These are phyloP conservation scores for Anoplopoma fimbria DNA, from an alignment of 2,113 vertebrate genomes.

Conservation along the genomic window DNA sequence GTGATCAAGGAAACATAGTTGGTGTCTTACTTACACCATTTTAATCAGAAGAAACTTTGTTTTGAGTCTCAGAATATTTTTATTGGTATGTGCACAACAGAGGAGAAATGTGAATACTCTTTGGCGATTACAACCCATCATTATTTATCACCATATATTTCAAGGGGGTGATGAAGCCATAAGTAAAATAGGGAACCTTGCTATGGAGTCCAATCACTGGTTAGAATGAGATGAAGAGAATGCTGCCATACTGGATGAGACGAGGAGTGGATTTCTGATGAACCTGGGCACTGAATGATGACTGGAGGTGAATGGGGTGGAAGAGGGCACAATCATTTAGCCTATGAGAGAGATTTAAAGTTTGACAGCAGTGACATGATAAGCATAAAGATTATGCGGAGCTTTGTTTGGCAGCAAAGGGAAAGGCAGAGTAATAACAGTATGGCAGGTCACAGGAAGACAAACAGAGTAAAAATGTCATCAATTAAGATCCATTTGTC, in stretches of 20 bases:
- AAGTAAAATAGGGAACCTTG: not conserved
- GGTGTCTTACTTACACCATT: constrained; percentile 11
- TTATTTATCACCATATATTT: not conserved
- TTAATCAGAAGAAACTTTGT: not conserved
- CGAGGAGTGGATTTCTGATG: not conserved
- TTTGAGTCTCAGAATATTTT: not conserved
- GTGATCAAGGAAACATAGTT: constrained; percentile 12
- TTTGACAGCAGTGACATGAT: not conserved
- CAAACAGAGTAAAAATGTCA: constrained; percentile 32
- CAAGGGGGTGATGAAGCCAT: not conserved
- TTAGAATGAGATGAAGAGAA: not conserved
- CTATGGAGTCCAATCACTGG: not conserved
- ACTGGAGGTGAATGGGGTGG: not conserved
- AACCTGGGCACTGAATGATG: not conserved
- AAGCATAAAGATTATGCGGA: not conserved
- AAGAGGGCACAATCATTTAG: not conserved
- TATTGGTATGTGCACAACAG: not conserved
- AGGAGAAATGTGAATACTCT: no score
- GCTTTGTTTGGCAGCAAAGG: not conserved
- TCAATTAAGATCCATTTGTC: constrained; percentile 12
- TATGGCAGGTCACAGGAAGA: constrained; percentile 33
- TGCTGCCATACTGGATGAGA: not conserved
- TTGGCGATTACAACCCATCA: no score
- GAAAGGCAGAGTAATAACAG: not conserved
- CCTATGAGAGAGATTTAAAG: not conserved